These are phyloP conservation scores for Dorcus hopei DNA, from an alignment of 2,888 invertebrate species.

Conservation along the genomic window DNA sequence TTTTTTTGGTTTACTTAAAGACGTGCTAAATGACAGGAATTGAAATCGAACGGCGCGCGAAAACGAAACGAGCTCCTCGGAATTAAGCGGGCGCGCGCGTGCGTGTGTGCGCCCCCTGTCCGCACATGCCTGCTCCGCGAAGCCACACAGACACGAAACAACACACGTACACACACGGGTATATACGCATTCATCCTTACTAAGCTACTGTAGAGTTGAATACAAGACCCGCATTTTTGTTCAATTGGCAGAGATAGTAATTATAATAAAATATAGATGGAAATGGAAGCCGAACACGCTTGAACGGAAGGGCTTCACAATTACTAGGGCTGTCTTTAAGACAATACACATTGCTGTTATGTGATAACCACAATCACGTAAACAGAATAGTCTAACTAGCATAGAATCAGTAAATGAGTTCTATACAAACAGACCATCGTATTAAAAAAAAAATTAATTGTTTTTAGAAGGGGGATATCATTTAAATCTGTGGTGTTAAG, in stretches of 20 bases:
- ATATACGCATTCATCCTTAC: constrained; percentile 31
- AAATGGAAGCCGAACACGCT: constrained; percentile 30
- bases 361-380: constrained; percentile 33
- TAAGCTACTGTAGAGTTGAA: constrained; percentile 38
- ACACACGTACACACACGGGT: constrained; percentile 18
- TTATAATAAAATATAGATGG: constrained; percentile 29
- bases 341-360: constrained; percentile 39
- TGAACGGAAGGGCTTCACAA: constrained; percentile 28
- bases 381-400: constrained; percentile 12
- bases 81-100: constrained; percentile 18
- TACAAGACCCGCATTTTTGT: constrained; percentile 44
- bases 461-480: too few species aligned
- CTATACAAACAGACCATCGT: constrained; percentile 3
- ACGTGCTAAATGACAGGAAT: not conserved
- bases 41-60: not conserved
- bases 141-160: constrained; percentile 25
- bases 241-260: constrained; percentile 46
- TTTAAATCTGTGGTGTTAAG: too few species aligned
- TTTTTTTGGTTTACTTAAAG: constrained; percentile 3
- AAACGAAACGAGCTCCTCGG: not conserved
- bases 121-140: constrained; percentile 22
- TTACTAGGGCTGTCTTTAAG: constrained; percentile 34
- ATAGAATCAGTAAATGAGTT: constrained; percentile 18
- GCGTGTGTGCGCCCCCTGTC: constrained; percentile 26
- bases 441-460: not conserved